phyloP scores from a whole-genome alignment of 2,797 vertebrate species.

The Danio albolineatus region DNA sequence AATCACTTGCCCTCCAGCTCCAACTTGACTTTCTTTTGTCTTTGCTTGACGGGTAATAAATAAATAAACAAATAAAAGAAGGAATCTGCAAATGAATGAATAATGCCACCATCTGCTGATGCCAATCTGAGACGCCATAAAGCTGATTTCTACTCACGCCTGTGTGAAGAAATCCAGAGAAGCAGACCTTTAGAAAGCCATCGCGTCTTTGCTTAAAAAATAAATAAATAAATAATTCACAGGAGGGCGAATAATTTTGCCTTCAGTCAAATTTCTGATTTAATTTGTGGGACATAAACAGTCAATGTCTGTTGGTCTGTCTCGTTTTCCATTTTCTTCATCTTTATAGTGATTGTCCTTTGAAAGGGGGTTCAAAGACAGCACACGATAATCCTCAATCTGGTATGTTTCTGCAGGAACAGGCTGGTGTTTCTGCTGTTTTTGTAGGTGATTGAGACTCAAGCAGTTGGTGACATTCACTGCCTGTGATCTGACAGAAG shows the following conservation, averaged over 20 bases:
- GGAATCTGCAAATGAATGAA: conserved; percentile 57
- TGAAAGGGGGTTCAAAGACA: conserved; percentile 5
- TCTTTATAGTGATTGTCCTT: conserved; percentile 3
- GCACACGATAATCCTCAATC: conserved; percentile 47
- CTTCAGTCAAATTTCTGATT: conserved; percentile 47
- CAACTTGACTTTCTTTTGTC: conserved; percentile 69
- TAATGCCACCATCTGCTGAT: conserved; percentile 69
- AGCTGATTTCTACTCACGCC: conserved; percentile 54
- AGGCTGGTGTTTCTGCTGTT: neutral
- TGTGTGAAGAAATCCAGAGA: conserved; percentile 35
- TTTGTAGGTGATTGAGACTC: conserved; percentile 2
- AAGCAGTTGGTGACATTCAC: conserved; percentile 24
- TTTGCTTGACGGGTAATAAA: conserved; percentile 64
- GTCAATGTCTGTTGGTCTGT: conserved; percentile 18
- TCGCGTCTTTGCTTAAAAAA: conserved; percentile 40
- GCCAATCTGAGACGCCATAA: conserved; percentile 54
- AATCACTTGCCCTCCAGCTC: conserved; percentile 53
- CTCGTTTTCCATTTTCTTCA: conserved; percentile 24
- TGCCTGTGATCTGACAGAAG: conserved; percentile 2
- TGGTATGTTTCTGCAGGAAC: conserved; percentile 36
- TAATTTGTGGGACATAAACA: conserved; percentile 50
- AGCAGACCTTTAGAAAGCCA: conserved; percentile 39
- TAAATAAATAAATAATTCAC: too few relatives aligned
- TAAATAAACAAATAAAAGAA: conserved; percentile 58
- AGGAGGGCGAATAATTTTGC: neutral